Evolutionary conservation across 2,888 invertebrate genomes (phyloP), one percentile per base, ranked within the genome.

Genomic region (Mechanitis messenoides): DNA sequence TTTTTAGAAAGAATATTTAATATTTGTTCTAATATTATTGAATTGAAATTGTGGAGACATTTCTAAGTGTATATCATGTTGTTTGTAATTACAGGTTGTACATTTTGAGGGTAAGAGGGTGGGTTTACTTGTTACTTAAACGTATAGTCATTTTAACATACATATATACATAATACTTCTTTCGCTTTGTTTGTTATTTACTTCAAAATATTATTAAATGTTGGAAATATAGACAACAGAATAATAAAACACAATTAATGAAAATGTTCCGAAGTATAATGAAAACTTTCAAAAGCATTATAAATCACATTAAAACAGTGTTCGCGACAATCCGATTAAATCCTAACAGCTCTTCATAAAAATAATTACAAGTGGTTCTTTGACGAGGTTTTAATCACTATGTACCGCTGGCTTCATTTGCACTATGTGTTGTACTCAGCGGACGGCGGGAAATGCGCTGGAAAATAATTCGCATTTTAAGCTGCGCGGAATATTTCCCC

Each of bases 401-500:
- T 66, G 64, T 68, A 69, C 63, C 58, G 62, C 62, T 46, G 55
- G 64, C 60, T 63, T 62, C 68, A 62, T 60, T 60, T 58, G 64
- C 63, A 55, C 65, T 62, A 67, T 61, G 63, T 67, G 65, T 64
- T 63, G 62, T 60, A 50, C 53, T 55, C 57, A 59, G 58, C 63
- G 66, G 60, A 58, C 61, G 61, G 56, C 63, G 65, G 45, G 59
- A 68, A 69, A 71, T 62, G 68, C 68, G 68, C 63, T 50, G 66
- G 71, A 71, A 72, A 74, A 77, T 76, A 76, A 78, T 75, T 74
- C 69, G 63, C 69, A 76, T 72, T 75, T 75, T 69, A 69, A 72
- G 68, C 68, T 66, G 66, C 68, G 74, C 74, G 68, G 76, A 75
- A 81, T 79, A 85, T 86, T 85, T 84, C 88, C 86, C 87, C 86